phyloP scores from a whole-genome alignment of 2,113 vertebrate genomes.

The Malurus alboscapulatus region DNA sequence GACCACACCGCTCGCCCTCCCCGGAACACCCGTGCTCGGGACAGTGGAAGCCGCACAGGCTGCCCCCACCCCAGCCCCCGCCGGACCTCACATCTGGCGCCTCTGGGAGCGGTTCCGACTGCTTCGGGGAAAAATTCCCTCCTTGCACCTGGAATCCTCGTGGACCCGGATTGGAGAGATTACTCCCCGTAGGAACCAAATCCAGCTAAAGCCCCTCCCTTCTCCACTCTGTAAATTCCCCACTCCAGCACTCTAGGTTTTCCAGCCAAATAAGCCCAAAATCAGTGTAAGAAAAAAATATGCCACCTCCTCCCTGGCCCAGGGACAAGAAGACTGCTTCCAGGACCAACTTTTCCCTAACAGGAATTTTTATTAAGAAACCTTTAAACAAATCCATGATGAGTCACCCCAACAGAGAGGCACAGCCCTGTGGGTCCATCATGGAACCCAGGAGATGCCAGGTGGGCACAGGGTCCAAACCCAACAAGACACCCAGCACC shows the following conservation, averaged over 20 bases:
- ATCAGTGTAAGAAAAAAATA: background rate
- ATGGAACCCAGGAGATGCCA: rapidly evolving
- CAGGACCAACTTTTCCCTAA: rapidly evolving
- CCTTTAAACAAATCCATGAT: background rate
- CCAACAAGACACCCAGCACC: rapidly evolving
- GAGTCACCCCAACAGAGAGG: rapidly evolving
- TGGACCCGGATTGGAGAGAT: too few relatives aligned
- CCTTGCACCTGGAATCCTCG: background rate
- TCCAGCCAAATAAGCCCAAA: background rate
- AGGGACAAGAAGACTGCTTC: background rate
- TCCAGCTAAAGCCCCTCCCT: background rate
- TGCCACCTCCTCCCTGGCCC: background rate
- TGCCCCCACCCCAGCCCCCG: rapidly evolving
- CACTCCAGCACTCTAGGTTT: background rate
- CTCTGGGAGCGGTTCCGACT: background rate
- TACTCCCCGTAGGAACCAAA: rapidly evolving
- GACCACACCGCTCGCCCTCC: background rate
- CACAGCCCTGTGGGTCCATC: rapidly evolving
- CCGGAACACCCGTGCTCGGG: too few relatives aligned
- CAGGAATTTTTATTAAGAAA: background rate
- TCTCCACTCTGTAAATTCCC: background rate
- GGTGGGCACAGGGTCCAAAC: background rate
- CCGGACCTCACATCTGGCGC: rapidly evolving
- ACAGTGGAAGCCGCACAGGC: rapidly evolving
- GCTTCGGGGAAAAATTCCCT: background rate